A percentile compares a stretch with the other conserved stretches of the same genome.
Evolutionary conservation across 2,113 vertebrate species (phyloP).

Genomic region (Cyanistes caeruleus): DNA sequence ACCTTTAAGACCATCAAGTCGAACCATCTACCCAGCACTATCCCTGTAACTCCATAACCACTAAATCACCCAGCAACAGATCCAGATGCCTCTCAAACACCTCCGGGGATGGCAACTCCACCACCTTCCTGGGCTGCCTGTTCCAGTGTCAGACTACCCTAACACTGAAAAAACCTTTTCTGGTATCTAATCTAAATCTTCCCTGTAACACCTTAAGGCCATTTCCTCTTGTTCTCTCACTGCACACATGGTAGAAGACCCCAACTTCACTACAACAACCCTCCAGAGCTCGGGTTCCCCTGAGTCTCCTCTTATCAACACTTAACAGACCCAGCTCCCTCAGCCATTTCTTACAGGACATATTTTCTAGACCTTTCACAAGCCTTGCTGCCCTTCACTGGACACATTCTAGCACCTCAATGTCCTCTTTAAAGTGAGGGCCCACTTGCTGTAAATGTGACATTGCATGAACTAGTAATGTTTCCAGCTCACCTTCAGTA

Average conservation of each 20-base stretch:
- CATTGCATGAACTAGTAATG: fast-evolving
- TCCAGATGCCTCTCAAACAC: not conserved
- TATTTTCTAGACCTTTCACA: not conserved
- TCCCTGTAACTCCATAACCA: not conserved
- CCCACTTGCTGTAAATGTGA: not conserved
- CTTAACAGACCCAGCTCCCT: not conserved
- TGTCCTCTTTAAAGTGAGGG: not conserved
- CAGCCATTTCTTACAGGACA: not conserved
- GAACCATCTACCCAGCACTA: not conserved
- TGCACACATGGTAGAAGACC: not conserved
- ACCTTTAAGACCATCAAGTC: not conserved
- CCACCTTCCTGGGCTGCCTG: not conserved
- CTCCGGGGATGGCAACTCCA: not conserved
- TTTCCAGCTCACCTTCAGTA: constrained; percentile 87
- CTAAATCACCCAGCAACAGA: not conserved
- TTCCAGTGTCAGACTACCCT: not conserved
- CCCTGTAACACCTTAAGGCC: not conserved
- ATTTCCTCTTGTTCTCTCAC: not conserved
- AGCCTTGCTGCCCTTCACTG: not conserved
- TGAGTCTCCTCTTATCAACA: not conserved
- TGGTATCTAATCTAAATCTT: not conserved
- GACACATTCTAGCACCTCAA: not conserved
- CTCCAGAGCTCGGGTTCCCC: not conserved
- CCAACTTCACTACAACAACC: not conserved
- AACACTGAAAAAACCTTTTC: not conserved